phyloP scores from a whole-genome alignment of 2,888 invertebrate species.

The Crepidodera aurea region DNA sequence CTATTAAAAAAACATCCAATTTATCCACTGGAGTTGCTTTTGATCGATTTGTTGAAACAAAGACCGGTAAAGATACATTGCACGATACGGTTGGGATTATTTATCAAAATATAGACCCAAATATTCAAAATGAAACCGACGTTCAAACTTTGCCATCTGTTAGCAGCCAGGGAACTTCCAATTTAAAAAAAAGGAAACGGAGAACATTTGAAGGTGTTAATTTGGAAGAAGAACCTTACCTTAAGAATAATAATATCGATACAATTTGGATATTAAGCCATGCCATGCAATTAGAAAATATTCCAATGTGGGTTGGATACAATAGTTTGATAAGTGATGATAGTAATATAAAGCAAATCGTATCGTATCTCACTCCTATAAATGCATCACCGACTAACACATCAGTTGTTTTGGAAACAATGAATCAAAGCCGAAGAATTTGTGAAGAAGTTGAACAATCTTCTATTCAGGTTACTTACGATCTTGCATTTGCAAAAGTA shows the following conservation, averaged over 20 bases:
- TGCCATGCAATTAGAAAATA: constrained; percentile 1
- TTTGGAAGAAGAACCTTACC: constrained; percentile 38
- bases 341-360: constrained; percentile 2
- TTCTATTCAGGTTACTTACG: constrained; percentile 43
- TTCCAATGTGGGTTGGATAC: constrained; percentile 12
- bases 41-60: constrained; percentile 36
- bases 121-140: constrained; percentile 28
- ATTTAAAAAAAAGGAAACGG: constrained; percentile 39
- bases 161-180: not conserved
- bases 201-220: constrained; percentile 42
- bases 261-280: not conserved
- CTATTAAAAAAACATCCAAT: constrained; percentile 19
- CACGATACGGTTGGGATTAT: constrained; percentile 29
- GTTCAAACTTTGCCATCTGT: constrained; percentile 6
- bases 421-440: constrained; percentile 40
- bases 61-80: constrained; percentile 31
- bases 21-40: constrained; percentile 30
- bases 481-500: constrained; percentile 48
- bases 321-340: constrained; percentile 6
- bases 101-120: constrained; percentile 28
- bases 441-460: constrained; percentile 33
- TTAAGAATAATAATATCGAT: constrained; percentile 31
- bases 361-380: constrained; percentile 40
- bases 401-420: constrained; percentile 41
- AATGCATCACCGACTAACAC: constrained; percentile 48